Base-by-base conservation (phyloP, 2,113 vertebrate genomes). In the Brienomyrus brachyistius region DNA sequence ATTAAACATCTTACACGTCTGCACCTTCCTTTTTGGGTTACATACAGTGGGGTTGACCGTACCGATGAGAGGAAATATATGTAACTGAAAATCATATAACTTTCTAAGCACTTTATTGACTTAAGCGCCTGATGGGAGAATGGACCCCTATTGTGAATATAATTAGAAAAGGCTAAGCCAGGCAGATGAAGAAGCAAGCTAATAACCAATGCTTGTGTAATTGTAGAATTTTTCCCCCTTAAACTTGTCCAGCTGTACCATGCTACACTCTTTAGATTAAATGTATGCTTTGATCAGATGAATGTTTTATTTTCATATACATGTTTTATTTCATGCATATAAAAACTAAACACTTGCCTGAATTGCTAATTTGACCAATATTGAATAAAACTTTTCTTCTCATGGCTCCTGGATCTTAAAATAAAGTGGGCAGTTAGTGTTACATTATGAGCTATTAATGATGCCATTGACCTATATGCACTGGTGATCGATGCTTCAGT, bases 261-360 rank as follows among this genome's bases (percentile, higher is more conserved):
- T 50, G 45, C 47, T 70, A 35, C 47, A 59, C 62, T 88, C 35
- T 50, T 40, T 83, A 89, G 19, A 83, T 56, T 80, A 89, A n/a
- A 56, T 56, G 70, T 77, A 82, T 56, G 27, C 66, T 77, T 89
- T 89, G 35, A 89, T 83, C 88, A 82, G 74, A 89, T 56, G 27
- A 70, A 48, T 89, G 74, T 89, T 83, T 89, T 82, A 89, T 89
- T 89, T 89, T 89, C 51, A 56, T 88, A 88, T 62, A 87, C 70
- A 89, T 89, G 70, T 83, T 89, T 82, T 43, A 66, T 54, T 54
- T 82, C 88, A 89, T 82, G 51, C n/a, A 89, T 83, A 88, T 40
- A 35, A 80, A 56, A 48, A 83, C 83, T 83, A 82, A 56, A 89
- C 88, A 56, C 31, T 89, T 80, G 50, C 88, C 88, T 45, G 31